These are phyloP conservation scores for Nothobranchius kuhntae DNA, from an alignment of 2,113 vertebrate genomes.

Conservation along the genomic window DNA sequence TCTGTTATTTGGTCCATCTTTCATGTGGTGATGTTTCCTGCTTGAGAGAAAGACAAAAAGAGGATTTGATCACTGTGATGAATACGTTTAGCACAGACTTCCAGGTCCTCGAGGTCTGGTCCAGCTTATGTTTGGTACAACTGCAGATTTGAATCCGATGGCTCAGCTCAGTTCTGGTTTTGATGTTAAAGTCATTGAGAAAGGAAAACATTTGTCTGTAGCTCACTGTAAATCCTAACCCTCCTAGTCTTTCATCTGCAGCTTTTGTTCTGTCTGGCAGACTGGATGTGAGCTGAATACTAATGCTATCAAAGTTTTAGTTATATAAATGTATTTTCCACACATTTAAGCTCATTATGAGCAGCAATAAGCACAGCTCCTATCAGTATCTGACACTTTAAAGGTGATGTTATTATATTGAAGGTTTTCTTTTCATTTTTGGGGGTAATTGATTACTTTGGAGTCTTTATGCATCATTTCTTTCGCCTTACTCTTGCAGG, in stretches of 20 bases:
- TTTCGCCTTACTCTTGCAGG: conserved; percentile 17
- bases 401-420: background rate
- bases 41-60: too few species aligned
- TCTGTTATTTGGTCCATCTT: too few species aligned
- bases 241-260: background rate
- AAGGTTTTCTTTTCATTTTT: conserved; percentile 4
- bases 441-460: conserved; percentile 7
- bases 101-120: background rate
- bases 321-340: background rate
- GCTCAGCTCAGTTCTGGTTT: conserved; percentile 31
- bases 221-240: conserved; percentile 17
- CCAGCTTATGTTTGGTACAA: conserved; percentile 28
- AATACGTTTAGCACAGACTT: too few species aligned
- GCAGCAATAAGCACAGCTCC: background rate
- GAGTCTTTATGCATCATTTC: conserved; percentile 14
- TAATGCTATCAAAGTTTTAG: conserved; percentile 19
- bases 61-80: background rate
- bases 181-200: conserved; percentile 7
- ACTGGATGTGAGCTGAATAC: conserved; percentile 27
- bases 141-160: conserved; percentile 32
- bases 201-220: conserved; percentile 18
- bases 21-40: too few species aligned
- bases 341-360: background rate
- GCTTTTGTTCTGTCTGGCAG: conserved; percentile 7
- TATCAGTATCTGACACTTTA: conserved; percentile 35